Percentiles rank a stretch among this genome's conserved stretches.
These are phyloP conservation scores for Coenonympha arcania DNA, from an alignment of 2,888 invertebrate species.

Conservation along the genomic window DNA sequence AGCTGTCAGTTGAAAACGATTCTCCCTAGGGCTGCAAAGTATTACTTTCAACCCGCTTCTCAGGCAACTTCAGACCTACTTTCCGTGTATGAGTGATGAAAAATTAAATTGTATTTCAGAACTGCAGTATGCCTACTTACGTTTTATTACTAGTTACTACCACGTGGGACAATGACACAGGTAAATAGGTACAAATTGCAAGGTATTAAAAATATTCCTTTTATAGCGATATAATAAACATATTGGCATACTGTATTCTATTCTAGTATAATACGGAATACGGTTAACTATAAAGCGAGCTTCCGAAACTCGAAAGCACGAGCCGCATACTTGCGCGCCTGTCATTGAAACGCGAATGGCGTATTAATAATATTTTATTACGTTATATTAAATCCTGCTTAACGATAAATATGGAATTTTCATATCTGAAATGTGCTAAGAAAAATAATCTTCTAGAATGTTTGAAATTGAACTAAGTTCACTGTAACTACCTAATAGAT, in stretches of 20 bases:
- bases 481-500: background rate
- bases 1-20: too few relatives aligned
- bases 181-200: background rate
- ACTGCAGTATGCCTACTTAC: too few relatives aligned
- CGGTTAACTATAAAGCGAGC: constrained; percentile 5
- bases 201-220: background rate
- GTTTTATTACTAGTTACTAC: too few relatives aligned
- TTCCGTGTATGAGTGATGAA: too few relatives aligned
- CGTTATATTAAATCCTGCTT: constrained; percentile 10
- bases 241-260: too few relatives aligned
- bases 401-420: constrained; percentile 8
- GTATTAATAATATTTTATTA: constrained; percentile 7
- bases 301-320: background rate
- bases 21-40: too few relatives aligned
- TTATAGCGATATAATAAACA: background rate
- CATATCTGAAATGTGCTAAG: background rate
- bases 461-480: background rate
- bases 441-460: background rate
- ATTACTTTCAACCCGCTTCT: too few relatives aligned
- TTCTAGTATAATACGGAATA: too few relatives aligned
- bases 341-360: constrained; percentile 6
- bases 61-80: too few relatives aligned
- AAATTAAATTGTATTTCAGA: too few relatives aligned
- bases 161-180: background rate
- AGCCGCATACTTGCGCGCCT: background rate